Evolutionary conservation across 2,888 invertebrate species (phyloP), one percentile per base, ranked within the genome.

Genomic region (Sarcophaga variegata): DNA sequence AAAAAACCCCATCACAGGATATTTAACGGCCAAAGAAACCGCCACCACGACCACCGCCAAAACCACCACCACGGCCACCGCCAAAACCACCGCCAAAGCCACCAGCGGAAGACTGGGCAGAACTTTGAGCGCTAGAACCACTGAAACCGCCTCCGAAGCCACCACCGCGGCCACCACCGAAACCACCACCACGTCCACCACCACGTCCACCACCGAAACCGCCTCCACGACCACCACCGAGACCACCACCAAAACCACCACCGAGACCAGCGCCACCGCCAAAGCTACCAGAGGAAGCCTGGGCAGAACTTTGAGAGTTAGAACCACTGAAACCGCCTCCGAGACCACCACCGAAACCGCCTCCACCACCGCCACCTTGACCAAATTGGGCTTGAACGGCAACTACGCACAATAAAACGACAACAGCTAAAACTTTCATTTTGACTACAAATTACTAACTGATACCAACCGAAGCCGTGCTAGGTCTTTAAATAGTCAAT

Each of bases 141-240:
- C 66, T 45, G 54, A 88, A 67, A 27, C 85, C 0, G 74, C 83
- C 6, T 67, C 69, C 66, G 4, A 27, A 22, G 5, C 77, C 63
- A 3, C 69, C 78, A 1, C 88, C 88, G 11, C 49, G 66, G 6
- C 85, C 78, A 10, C 81, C 86, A 45, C 79, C 78, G 8, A 87
- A 62, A 11, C 71, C 75, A 11, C 87, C 86, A 4, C 27, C 27
- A 25, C 49, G 66, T 6, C 85, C 78, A 10, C 81, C 86, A 11
- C 87, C 86, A 4, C 27, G 84, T 4, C 49, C 70, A 17, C 79
- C 63, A 11, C 22, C 20, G 49, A 47, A 37, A 11, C 69, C 84
- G 12, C 27, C 74, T 27, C 70, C 37, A 25, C 74, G 54, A 27
- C 37, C 37, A 37, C 82, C 85, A 14, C 64, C 62, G 4, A 80